phyloP scores from a whole-genome alignment of 2,888 invertebrate genomes.

The Gastracanthus pulcherrimus region DNA sequence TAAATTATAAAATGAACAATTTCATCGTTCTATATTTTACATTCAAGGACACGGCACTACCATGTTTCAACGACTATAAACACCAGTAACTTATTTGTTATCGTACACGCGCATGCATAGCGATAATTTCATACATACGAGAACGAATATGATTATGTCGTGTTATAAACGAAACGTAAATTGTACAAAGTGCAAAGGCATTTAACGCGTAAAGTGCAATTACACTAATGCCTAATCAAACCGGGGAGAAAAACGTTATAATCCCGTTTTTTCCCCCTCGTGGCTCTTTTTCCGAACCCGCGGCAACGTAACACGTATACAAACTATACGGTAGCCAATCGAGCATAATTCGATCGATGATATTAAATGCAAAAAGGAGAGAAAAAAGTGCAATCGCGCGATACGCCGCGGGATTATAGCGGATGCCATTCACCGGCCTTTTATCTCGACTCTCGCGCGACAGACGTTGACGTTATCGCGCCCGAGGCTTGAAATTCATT shows the following conservation, averaged over 20 bases:
- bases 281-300: background rate
- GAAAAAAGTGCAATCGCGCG: conserved; percentile 23
- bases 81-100: conserved; percentile 15
- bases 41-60: background rate
- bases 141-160: conserved; percentile 14
- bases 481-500: conserved; percentile 33
- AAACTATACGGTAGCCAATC: conserved; percentile 23
- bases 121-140: conserved; percentile 21
- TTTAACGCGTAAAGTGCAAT: conserved; percentile 28
- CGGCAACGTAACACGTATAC: background rate
- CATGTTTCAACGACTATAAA: background rate
- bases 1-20: conserved; percentile 17
- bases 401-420: conserved; percentile 13
- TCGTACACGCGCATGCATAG: background rate
- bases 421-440: conserved; percentile 37
- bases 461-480: conserved; percentile 44
- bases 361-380: background rate
- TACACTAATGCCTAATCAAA: conserved; percentile 41
- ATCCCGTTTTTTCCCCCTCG: background rate
- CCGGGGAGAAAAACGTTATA: background rate
- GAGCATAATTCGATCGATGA: conserved; percentile 32
- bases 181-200: conserved; percentile 38
- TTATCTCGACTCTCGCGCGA: conserved; percentile 41
- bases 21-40: conserved; percentile 22
- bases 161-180: conserved; percentile 37